phyloP scores from a whole-genome alignment of 2,113 vertebrate genomes.

The Mixornis gularis region DNA sequence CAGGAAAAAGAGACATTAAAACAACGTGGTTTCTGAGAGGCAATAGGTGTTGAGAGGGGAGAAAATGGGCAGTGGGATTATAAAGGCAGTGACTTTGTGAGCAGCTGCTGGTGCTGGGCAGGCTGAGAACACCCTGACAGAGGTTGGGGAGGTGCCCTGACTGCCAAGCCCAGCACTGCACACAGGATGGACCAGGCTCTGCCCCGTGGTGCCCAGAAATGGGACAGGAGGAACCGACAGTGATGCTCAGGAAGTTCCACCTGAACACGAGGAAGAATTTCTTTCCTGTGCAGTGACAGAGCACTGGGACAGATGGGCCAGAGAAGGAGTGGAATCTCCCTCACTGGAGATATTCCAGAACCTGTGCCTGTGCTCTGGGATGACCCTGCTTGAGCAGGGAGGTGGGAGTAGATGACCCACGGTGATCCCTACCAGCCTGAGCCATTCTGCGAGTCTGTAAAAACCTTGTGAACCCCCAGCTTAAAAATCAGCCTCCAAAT shows the following conservation, averaged over 20 bases:
- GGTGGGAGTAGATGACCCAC: not conserved
- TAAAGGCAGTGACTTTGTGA: not conserved
- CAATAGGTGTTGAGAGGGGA: not conserved
- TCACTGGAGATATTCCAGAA: not conserved
- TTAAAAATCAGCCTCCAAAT: not conserved
- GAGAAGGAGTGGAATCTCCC: not conserved
- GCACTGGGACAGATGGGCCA: not conserved
- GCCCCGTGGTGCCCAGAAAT: rapidly evolving
- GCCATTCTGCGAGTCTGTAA: not conserved
- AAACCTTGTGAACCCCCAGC: not conserved
- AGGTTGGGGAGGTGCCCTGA: not conserved
- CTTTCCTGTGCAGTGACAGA: rapidly evolving
- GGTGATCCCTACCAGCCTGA: not conserved
- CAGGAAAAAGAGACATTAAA: not conserved
- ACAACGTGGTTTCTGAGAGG: not conserved
- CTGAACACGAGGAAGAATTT: not conserved
- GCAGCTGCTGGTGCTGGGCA: not conserved
- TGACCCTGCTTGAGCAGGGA: not conserved
- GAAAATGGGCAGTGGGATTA: not conserved
- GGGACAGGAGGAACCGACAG: not conserved
- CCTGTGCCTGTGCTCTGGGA: not conserved
- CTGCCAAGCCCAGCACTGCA: not conserved
- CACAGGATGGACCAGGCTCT: not conserved
- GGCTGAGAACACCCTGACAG: not conserved
- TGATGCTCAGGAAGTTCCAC: not conserved